Evolutionary conservation across 2,113 vertebrate genomes (phyloP).

Genomic region (Delphinus delphis): DNA sequence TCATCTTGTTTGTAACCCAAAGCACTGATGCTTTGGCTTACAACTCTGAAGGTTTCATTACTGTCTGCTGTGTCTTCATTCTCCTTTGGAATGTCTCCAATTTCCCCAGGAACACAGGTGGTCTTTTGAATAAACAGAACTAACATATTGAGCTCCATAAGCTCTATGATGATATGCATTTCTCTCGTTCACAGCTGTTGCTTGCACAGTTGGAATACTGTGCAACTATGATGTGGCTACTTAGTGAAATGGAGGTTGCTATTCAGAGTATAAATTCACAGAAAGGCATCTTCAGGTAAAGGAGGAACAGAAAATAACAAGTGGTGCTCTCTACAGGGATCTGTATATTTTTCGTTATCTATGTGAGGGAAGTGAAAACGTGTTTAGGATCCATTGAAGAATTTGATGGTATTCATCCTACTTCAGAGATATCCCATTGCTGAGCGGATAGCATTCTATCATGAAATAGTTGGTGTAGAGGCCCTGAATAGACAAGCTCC

Average conservation of each 20-base stretch:
- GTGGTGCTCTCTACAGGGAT: background rate
- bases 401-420: background rate
- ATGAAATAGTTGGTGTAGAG: constrained; percentile 28
- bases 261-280: constrained; percentile 24
- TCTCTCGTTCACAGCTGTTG: constrained; percentile 83
- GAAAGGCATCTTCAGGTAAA: constrained; percentile 56
- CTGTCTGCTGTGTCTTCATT: constrained; percentile 81
- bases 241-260: constrained; percentile 50
- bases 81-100: constrained; percentile 83
- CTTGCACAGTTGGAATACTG: constrained; percentile 65
- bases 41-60: constrained; percentile 66
- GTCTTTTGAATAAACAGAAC: constrained; percentile 83
- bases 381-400: constrained; percentile 41
- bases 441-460: background rate
- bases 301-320: constrained; percentile 44
- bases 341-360: constrained; percentile 30
- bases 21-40: constrained; percentile 63
- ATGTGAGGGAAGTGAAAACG: constrained; percentile 41
- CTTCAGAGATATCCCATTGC: background rate
- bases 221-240: constrained; percentile 53
- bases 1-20: constrained; percentile 67
- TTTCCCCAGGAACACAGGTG: constrained; percentile 84
- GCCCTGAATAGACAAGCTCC: background rate
- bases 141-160: constrained; percentile 75
- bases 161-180: constrained; percentile 68